A percentile compares a stretch with the other conserved stretches of the same genome.
These are phyloP conservation scores for Globodera ellingtonae DNA, from an alignment of 1,140 invertebrate species.

Conservation along the genomic window DNA sequence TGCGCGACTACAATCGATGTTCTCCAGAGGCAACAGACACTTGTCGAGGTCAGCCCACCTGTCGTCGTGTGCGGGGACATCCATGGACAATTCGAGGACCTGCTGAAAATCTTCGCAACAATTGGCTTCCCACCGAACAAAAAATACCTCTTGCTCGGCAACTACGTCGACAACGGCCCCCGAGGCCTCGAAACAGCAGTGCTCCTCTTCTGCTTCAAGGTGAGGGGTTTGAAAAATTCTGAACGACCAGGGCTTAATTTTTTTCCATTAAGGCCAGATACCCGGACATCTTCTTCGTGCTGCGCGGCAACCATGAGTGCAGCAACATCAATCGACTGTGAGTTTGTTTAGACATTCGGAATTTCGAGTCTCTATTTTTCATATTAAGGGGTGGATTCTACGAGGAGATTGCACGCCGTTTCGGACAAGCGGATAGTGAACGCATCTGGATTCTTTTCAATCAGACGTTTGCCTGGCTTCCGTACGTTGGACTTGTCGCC, in stretches of 20 bases:
- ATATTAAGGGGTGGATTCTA: no score
- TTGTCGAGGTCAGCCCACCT: constrained; percentile 64
- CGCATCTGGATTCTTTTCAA: constrained; percentile 1
- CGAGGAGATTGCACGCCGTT: not conserved
- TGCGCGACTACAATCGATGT: constrained; percentile 10
- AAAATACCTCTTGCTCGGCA: constrained; percentile 54
- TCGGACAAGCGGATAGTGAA: not conserved
- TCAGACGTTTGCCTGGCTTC: constrained; percentile 6
- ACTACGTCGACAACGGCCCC: constrained; percentile 32
- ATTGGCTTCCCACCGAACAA: constrained; percentile 66
- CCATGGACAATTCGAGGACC: constrained; percentile 69
- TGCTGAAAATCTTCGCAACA: constrained; percentile 69
- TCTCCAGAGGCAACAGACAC: not conserved
- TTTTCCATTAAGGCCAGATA: no score
- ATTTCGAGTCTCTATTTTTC: no score
- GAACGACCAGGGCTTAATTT: no score
- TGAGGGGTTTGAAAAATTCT: not conserved
- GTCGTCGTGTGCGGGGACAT: constrained; percentile 69
- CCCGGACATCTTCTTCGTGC: no score
- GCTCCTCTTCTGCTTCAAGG: constrained; percentile 28
- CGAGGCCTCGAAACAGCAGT: not conserved
- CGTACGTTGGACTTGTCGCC: not conserved
- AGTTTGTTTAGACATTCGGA: no score
- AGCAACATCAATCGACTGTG: no score
- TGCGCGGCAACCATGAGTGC: no score